Conservation (phyloP, 1,140 invertebrate genomes). For the Holcopasites calliopsidis region DNA sequence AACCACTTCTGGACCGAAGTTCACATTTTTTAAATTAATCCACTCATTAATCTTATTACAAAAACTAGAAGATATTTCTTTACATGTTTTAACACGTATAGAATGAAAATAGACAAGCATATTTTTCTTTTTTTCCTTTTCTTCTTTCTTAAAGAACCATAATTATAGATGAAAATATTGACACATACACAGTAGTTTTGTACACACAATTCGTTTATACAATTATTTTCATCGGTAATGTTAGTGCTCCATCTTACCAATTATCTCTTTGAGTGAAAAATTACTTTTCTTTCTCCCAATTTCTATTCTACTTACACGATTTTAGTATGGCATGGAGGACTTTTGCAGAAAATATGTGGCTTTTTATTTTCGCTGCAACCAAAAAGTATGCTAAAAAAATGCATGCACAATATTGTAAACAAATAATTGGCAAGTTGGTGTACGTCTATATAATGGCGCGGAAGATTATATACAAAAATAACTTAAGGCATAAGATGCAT, state of each 20-base stretch:
- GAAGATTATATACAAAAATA: constrained; percentile 61
- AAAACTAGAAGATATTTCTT: constrained; percentile 22
- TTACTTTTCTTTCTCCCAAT: neutral
- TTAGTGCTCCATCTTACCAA: constrained; percentile 53
- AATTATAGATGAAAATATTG: constrained; percentile 15
- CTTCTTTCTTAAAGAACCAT: neutral
- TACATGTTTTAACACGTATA: constrained; percentile 30
- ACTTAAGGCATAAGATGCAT: constrained; percentile 47
- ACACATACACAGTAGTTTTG: constrained; percentile 27
- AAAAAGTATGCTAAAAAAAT: neutral
- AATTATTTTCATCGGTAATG: constrained; percentile 28
- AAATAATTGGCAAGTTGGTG: constrained; percentile 55
- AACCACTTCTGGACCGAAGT: neutral
- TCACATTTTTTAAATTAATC: constrained; percentile 20
- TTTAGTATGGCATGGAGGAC: constrained; percentile 21
- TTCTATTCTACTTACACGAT: neutral
- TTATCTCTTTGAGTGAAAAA: constrained; percentile 33
- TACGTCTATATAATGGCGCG: constrained; percentile 28
- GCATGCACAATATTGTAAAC: constrained; percentile 30
- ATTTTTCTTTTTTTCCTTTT: neutral
- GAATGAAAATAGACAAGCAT: constrained; percentile 34
- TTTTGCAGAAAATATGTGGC: neutral
- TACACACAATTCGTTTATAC: constrained; percentile 37
- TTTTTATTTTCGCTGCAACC: neutral
- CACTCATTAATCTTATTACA: constrained; percentile 24